These are phyloP conservation scores for Orthosia incerta DNA, from an alignment of 2,888 invertebrate genomes.

Conservation along the genomic window DNA sequence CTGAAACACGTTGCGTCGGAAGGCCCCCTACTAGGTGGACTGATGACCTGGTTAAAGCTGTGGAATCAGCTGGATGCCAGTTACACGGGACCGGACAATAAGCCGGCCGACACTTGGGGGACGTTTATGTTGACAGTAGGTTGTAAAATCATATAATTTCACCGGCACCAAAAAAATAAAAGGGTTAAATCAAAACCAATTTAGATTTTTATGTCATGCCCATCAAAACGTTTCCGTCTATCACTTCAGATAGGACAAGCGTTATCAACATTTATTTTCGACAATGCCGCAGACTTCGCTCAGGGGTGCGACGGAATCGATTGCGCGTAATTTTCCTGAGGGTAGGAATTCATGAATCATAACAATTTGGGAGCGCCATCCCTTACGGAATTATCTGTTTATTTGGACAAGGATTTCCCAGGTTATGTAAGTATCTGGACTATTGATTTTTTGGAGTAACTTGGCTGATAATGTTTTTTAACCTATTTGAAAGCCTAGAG, in stretches of 20 bases:
- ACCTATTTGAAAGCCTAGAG: background rate
- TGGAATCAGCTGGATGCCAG: too few relatives aligned
- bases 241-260: conserved; percentile 3
- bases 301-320: conserved; percentile 52
- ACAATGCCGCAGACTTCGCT: conserved; percentile 28
- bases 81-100: too few relatives aligned
- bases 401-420: conserved; percentile 42
- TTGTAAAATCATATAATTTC: background rate
- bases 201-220: background rate
- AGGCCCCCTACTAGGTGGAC: too few relatives aligned
- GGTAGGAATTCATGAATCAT: conserved; percentile 63
- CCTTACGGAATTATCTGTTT: conserved; percentile 51
- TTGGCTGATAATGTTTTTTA: background rate
- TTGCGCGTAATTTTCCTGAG: conserved; percentile 67
- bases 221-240: conserved; percentile 1
- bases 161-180: background rate
- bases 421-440: conserved; percentile 25
- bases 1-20: too few relatives aligned
- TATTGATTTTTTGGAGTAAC: conserved; percentile 35
- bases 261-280: conserved; percentile 48
- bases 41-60: too few relatives aligned
- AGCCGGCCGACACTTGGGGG: too few relatives aligned
- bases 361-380: conserved; percentile 59
- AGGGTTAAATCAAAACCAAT: background rate
- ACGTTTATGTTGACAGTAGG: background rate